A percentile compares a stretch with the other conserved stretches of the same genome.
Evolutionary conservation across 2,113 vertebrate genomes (phyloP).

Genomic region (Pseudorhombus dupliciocellatus): DNA sequence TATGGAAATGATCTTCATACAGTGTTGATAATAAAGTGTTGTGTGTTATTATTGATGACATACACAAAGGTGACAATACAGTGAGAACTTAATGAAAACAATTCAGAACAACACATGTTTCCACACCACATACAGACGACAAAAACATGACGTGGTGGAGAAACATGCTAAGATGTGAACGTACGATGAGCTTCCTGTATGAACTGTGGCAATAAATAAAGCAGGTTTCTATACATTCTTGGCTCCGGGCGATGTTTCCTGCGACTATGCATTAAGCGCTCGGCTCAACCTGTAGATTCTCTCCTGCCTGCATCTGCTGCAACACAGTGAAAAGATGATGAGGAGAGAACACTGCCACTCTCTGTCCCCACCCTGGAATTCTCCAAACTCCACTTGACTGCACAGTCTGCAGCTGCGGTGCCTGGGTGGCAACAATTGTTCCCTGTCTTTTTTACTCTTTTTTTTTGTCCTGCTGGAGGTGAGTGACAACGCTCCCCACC

Average conservation of each 20-base stretch:
- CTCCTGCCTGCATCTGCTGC: slow-evolving; percentile 21
- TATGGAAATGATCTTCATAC: too few species aligned
- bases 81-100: too few species aligned
- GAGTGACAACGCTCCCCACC: slow-evolving; percentile 68
- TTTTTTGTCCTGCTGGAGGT: slow-evolving; percentile 35
- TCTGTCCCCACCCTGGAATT: slow-evolving; percentile 46
- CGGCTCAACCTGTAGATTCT: slow-evolving; percentile 31
- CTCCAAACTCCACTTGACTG: slow-evolving; percentile 54
- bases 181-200: not conserved
- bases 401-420: slow-evolving; percentile 34
- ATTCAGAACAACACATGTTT: not conserved
- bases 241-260: not conserved
- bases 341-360: slow-evolving; percentile 29
- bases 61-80: not conserved
- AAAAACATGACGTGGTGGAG: not conserved
- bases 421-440: slow-evolving; percentile 55
- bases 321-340: slow-evolving; percentile 40
- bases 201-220: slow-evolving; percentile 3
- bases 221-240: slow-evolving; percentile 22
- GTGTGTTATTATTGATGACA: not conserved
- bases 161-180: not conserved
- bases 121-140: not conserved
- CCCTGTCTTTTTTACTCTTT: slow-evolving; percentile 41
- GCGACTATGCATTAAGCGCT: slow-evolving; percentile 37
- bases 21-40: too few species aligned